These are phyloP conservation scores for Eristalis intricaria DNA, from an alignment of 2,888 invertebrate species.

Conservation along the genomic window DNA sequence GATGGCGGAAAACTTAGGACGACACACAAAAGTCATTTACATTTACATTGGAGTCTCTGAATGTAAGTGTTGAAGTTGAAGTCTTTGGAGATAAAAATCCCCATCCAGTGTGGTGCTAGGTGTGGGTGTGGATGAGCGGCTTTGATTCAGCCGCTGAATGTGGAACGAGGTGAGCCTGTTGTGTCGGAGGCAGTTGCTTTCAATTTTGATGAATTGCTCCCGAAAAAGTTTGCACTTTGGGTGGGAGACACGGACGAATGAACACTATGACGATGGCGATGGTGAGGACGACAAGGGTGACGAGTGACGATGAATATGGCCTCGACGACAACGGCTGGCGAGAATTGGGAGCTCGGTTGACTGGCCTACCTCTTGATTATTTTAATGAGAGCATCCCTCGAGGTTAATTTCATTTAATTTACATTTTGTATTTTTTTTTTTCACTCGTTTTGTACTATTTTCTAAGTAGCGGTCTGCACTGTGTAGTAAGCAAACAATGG, in stretches of 20 bases:
- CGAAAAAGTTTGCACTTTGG: conserved; percentile 48
- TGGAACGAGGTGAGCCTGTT: conserved; percentile 38
- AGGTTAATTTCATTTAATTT: conserved; percentile 69
- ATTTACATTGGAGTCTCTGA: conserved; percentile 63
- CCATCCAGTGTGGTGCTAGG: not conserved
- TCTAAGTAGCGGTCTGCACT: conserved; percentile 46
- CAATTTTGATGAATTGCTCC: conserved; percentile 67
- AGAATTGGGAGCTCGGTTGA: conserved; percentile 18
- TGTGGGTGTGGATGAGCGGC: too few species aligned
- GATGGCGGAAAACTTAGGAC: conserved; percentile 22
- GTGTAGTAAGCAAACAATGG: conserved; percentile 57
- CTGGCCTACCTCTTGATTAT: conserved; percentile 64
- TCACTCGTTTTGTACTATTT: conserved; percentile 30
- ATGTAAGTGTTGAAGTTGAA: conserved; percentile 52
- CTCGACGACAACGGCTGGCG: not conserved
- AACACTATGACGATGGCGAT: not conserved
- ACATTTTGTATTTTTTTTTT: conserved; percentile 35
- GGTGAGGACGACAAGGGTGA: not conserved
- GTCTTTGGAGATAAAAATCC: conserved; percentile 24
- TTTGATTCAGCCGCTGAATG: not conserved
- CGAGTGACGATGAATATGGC: not conserved
- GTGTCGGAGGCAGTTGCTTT: conserved; percentile 47
- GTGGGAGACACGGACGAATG: conserved; percentile 37
- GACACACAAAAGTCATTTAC: conserved; percentile 57
- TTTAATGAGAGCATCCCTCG: conserved; percentile 69